A percentile compares a stretch with the other conserved stretches of the same genome.
phyloP scores from a whole-genome alignment of 2,888 invertebrate genomes.

The Lasioglossum figueresi region DNA sequence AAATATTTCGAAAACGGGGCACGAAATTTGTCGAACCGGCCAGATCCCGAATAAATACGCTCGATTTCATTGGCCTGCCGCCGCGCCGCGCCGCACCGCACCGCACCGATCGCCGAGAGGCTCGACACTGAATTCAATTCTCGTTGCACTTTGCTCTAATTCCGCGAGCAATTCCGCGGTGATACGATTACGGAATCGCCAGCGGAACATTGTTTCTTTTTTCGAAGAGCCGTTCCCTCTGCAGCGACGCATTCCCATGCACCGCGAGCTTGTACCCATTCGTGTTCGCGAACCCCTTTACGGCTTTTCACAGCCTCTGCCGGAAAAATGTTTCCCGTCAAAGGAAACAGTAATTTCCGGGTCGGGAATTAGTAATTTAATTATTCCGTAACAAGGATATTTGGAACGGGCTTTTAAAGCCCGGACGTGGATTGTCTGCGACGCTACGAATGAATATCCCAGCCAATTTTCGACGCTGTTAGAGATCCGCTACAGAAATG shows the following conservation, averaged over 20 bases:
- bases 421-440: not conserved
- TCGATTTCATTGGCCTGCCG: not conserved
- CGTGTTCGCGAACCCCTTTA: not conserved
- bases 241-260: not conserved
- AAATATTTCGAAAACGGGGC: slow-evolving; percentile 4
- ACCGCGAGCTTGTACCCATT: not conserved
- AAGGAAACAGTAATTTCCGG: not conserved
- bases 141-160: slow-evolving; percentile 21
- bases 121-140: slow-evolving; percentile 21
- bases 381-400: not conserved
- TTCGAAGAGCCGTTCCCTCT: not conserved
- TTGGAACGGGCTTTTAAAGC: not conserved
- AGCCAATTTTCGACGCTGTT: not conserved
- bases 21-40: not conserved
- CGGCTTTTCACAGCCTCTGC: not conserved
- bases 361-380: not conserved
- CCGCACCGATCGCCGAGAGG: slow-evolving; percentile 17
- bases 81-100: not conserved
- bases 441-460: not conserved
- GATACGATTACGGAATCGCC: not conserved
- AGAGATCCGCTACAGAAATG: not conserved
- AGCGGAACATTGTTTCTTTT: not conserved
- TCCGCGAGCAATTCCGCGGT: slow-evolving; percentile 24
- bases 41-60: not conserved
- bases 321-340: not conserved